A percentile compares a stretch with the other conserved stretches of the same genome.
Conservation (phyloP, 2,888 invertebrate species). For the Himalopsyche japonica region DNA sequence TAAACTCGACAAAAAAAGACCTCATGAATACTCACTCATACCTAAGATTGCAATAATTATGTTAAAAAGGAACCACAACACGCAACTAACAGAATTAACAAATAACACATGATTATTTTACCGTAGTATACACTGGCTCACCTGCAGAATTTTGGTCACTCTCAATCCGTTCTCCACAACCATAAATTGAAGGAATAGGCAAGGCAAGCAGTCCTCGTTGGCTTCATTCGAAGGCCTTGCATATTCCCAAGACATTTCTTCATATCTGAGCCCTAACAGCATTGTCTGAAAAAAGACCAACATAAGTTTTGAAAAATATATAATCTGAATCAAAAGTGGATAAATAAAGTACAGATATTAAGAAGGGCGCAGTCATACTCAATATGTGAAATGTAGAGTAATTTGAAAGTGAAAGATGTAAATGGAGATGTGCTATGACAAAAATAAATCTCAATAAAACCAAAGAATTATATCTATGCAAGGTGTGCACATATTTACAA, state of each 20-base stretch:
- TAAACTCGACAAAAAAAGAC: background rate
- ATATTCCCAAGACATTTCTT: slow-evolving; percentile 92
- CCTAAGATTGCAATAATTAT: too few relatives aligned
- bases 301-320: slow-evolving; percentile 6
- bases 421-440: too few relatives aligned
- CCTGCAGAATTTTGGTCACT: slow-evolving; percentile 80
- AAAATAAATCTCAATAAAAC: too few relatives aligned
- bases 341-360: background rate
- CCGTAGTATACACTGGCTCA: slow-evolving; percentile 45
- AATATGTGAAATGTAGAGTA: background rate
- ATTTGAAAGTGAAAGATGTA: too few relatives aligned
- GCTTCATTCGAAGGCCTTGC: slow-evolving; percentile 82
- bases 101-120: too few relatives aligned
- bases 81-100: background rate
- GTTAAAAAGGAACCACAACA: background rate
- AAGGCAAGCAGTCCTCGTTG: slow-evolving; percentile 86
- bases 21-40: too few relatives aligned
- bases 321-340: too few relatives aligned
- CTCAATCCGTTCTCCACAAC: slow-evolving; percentile 76
- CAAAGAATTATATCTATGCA: too few relatives aligned
- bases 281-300: slow-evolving; percentile 65
- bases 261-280: slow-evolving; percentile 81
- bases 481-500: too few relatives aligned
- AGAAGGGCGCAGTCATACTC: background rate
- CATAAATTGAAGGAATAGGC: slow-evolving; percentile 89